phyloP scores from a whole-genome alignment of 1,140 invertebrate genomes.

The Brachionus sp. region DNA sequence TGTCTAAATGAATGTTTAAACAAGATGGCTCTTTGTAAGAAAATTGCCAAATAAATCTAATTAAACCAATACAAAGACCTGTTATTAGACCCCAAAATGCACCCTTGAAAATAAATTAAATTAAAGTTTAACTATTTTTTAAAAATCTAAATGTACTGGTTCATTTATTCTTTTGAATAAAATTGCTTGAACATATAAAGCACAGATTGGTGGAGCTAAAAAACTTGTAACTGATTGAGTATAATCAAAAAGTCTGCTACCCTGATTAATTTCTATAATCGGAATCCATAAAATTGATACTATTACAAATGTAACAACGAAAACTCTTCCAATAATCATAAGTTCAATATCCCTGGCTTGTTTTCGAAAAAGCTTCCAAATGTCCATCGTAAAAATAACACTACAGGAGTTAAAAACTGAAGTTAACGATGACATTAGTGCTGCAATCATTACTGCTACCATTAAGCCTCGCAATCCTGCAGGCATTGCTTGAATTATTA shows the following conservation, averaged over 20 bases:
- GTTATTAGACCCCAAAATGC: conserved; percentile 63
- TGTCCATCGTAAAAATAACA: conserved; percentile 64
- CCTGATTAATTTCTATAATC: conserved; percentile 60
- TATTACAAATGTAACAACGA: conserved; percentile 61
- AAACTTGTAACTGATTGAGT: conserved; percentile 63
- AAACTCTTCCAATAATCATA: conserved; percentile 61
- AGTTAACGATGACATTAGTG: conserved; percentile 63
- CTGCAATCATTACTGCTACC: conserved; percentile 64
- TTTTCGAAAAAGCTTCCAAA: conserved; percentile 61
- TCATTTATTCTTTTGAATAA: conserved; percentile 62
- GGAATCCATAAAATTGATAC: conserved; percentile 64
- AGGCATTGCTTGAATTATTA: conserved; percentile 55
- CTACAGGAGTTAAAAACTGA: conserved; percentile 64
- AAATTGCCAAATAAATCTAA: conserved; percentile 55
- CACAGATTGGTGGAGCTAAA: conserved; percentile 63
- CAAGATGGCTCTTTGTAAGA: conserved; percentile 51
- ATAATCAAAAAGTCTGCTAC: conserved; percentile 63
- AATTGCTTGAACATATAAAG: conserved; percentile 62
- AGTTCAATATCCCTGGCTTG: conserved; percentile 60
- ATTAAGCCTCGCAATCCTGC: conserved; percentile 59
- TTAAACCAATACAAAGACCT: conserved; percentile 60
- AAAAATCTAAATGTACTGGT: conserved; percentile 53
- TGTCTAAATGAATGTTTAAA: conserved; percentile 48
- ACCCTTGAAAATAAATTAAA: conserved; percentile 52
- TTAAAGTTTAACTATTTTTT: background rate